Percentiles rank a stretch among this genome's conserved stretches.
Evolutionary conservation across 2,888 invertebrate species (phyloP).

Genomic region (Danaus chrysippus): DNA sequence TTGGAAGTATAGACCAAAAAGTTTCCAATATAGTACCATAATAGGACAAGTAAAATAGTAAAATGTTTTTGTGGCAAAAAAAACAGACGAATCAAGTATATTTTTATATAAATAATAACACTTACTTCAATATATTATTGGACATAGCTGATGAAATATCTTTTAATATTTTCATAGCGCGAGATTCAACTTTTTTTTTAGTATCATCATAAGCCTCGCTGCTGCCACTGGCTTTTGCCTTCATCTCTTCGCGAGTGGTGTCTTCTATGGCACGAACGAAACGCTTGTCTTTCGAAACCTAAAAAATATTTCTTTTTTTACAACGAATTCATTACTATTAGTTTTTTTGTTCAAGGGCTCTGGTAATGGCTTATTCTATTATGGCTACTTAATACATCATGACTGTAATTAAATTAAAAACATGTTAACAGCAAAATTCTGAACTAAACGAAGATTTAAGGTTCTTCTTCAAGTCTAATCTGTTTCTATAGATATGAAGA

Average conservation of each 20-base stretch:
- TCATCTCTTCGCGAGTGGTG: conserved; percentile 80
- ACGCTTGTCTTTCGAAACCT: conserved; percentile 85
- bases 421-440: too few species aligned
- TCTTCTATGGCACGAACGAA: conserved; percentile 85
- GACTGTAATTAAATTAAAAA: too few species aligned
- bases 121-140: conserved; percentile 77
- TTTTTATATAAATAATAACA: too few species aligned
- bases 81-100: background rate
- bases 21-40: too few species aligned
- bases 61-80: too few species aligned
- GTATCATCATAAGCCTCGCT: conserved; percentile 72
- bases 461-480: too few species aligned
- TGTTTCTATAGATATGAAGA: too few species aligned
- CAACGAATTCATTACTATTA: background rate
- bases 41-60: too few species aligned
- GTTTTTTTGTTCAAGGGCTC: background rate
- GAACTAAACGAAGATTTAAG: too few species aligned
- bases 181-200: conserved; percentile 80
- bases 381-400: too few species aligned
- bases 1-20: too few species aligned
- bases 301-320: conserved; percentile 21
- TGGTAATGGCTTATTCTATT: background rate
- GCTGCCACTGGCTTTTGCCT: conserved; percentile 49
- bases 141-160: conserved; percentile 92
- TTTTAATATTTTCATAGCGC: conserved; percentile 83